phyloP scores from a whole-genome alignment of 2,113 vertebrate genomes.

The Regulus satrapa region DNA sequence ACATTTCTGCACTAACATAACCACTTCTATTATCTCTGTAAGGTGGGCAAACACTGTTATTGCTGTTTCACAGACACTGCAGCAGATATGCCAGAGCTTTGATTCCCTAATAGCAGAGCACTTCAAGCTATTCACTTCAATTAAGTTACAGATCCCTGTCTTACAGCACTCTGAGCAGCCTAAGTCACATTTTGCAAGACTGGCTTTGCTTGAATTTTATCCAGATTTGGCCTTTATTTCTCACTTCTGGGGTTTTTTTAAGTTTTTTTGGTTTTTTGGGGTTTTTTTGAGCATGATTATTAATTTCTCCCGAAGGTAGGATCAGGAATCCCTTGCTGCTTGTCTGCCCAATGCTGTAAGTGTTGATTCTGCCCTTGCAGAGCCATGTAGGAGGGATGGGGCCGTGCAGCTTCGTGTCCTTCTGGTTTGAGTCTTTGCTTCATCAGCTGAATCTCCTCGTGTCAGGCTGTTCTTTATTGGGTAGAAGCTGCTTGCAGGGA shows the following conservation, averaged over 20 bases:
- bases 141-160: constrained; percentile 6
- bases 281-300: too few relatives aligned
- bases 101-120: constrained; percentile 25
- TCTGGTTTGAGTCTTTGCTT: not conserved
- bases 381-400: not conserved
- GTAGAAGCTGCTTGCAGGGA: not conserved
- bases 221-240: not conserved
- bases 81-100: not conserved
- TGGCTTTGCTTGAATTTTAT: not conserved
- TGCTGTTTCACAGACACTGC: constrained; percentile 11
- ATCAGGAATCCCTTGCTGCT: not conserved
- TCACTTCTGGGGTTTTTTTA: too few relatives aligned
- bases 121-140: constrained; percentile 1
- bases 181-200: not conserved
- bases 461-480: not conserved
- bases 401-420: not conserved
- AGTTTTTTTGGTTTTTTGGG: too few relatives aligned
- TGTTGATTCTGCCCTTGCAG: rapidly evolving
- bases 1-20: not conserved
- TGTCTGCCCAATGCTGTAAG: not conserved
- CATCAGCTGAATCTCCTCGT: rapidly evolving
- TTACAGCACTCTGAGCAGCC: not conserved
- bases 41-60: constrained; percentile 34
- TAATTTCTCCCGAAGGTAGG: not conserved
- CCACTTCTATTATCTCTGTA: constrained; percentile 15